Evolutionary conservation across 2,113 vertebrate species (phyloP).

Genomic region (Hippotragus niger): DNA sequence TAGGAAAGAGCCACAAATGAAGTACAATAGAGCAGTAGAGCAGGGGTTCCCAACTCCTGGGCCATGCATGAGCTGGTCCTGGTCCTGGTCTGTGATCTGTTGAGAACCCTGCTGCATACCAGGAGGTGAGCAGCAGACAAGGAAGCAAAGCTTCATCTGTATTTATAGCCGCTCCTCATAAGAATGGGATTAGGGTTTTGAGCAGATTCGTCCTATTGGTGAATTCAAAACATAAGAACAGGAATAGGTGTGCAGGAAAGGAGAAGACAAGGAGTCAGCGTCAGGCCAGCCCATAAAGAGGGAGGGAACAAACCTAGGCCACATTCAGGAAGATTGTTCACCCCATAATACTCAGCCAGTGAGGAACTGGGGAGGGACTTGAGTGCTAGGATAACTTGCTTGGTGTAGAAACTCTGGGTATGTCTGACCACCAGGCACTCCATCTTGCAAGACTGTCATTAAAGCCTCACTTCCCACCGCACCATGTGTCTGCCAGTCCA

Average conservation of each 20-base stretch:
- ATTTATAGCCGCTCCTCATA: neutral
- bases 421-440: neutral
- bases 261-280: neutral
- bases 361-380: neutral
- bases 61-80: neutral
- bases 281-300: neutral
- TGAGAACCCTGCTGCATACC: neutral
- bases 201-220: neutral
- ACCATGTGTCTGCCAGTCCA: neutral
- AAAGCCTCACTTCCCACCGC: accelerated
- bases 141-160: neutral
- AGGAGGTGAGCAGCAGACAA: neutral
- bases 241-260: neutral
- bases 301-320: neutral
- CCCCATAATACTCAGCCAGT: neutral
- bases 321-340: neutral
- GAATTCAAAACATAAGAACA: neutral
- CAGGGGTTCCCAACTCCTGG: neutral
- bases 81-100: neutral
- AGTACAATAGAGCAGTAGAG: neutral
- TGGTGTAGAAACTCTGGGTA: neutral
- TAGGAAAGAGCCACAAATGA: neutral
- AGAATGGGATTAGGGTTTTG: neutral
- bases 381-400: neutral
- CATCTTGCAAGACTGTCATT: neutral